Percentiles rank a stretch among this genome's conserved stretches.
phyloP scores from a whole-genome alignment of 2,797 vertebrate species.

The Monodelphis domestica region DNA sequence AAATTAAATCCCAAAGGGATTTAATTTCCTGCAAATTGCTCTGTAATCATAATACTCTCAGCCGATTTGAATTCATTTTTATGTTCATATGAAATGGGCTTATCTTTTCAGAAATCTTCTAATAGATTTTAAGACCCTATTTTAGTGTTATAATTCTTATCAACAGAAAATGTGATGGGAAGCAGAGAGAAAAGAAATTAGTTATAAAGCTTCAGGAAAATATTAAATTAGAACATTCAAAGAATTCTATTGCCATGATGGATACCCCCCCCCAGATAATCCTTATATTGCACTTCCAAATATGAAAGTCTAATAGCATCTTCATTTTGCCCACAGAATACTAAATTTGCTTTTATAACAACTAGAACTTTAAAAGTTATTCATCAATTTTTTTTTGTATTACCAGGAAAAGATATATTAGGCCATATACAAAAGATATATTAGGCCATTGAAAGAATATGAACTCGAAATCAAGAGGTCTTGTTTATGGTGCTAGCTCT shows the following conservation, averaged over 20 bases:
- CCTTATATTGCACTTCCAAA: slow-evolving; percentile 12
- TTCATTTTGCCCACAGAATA: slow-evolving; percentile 8
- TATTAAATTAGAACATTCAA: slow-evolving; percentile 1
- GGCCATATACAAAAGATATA: neutral
- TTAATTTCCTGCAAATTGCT: slow-evolving; percentile 51
- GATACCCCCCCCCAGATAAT: neutral
- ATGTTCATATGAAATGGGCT: slow-evolving; percentile 54
- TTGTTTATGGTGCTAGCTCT: neutral
- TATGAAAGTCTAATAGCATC: neutral
- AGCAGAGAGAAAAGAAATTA: slow-evolving; percentile 40
- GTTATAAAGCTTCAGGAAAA: slow-evolving; percentile 40
- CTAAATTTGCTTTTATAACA: neutral
- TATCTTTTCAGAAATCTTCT: slow-evolving; percentile 62
- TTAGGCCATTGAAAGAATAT: neutral
- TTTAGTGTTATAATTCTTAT: slow-evolving; percentile 53
- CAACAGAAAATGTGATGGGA: slow-evolving; percentile 33
- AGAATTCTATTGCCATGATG: neutral
- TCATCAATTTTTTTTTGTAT: neutral
- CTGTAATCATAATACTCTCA: slow-evolving; percentile 45
- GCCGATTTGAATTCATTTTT: slow-evolving; percentile 39
- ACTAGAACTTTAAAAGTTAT: slow-evolving; percentile 31
- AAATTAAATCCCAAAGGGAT: slow-evolving; percentile 31
- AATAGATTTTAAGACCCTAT: slow-evolving; percentile 57
- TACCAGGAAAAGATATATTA: slow-evolving; percentile 13
- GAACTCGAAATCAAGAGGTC: neutral